Base-by-base conservation (phyloP, 2,888 invertebrate species). In the Rotaria socialis region DNA sequence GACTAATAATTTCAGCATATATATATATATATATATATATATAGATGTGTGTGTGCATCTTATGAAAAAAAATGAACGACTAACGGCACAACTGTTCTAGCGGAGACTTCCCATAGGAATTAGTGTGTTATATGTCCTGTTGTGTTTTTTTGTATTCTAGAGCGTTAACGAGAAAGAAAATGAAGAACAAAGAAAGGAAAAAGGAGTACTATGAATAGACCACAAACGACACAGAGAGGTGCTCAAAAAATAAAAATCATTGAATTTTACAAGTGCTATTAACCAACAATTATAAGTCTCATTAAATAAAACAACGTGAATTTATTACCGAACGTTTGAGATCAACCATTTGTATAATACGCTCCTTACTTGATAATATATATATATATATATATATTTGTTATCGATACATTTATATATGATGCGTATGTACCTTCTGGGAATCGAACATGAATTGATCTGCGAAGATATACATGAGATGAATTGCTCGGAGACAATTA, bases 121-220 rank as follows among this genome's bases (percentile, higher is more conserved):
- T 67, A 27, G 27, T 67, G 67, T 67, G 35, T 67, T 67, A 67
- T 67, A 67, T 67, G 67, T 67, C 27, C 67, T 67, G 35, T 67
- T 35, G 67, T 16, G 67, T 67, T 67, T 67, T 67, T 35, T 35
- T 67, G 16, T 67, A 41, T 67, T 11, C 19, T 35, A 67, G 35
- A 67, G 19, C 35, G 27, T 67, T 67, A 67, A 67, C 35, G 67
- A 67, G 35, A 67, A 67, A 35, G 16, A 67, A 67, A 67, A 67
- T 0, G 16, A 8, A 67, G 35, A 67, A 55, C 19, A 55, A 55
- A 67, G 35, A 67, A 35, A 60, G 14, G 24, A 27, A 11, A 67
- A 19, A 41, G 35, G 19, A 67, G 35, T 19, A 27, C 35, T 19
- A 67, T 67, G 27, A 67, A 67, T 67, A 67, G 35, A 67, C 14